A percentile compares a stretch with the other conserved stretches of the same genome.
Conservation (phyloP, 2,888 invertebrate genomes). For the Merodon equestris region DNA sequence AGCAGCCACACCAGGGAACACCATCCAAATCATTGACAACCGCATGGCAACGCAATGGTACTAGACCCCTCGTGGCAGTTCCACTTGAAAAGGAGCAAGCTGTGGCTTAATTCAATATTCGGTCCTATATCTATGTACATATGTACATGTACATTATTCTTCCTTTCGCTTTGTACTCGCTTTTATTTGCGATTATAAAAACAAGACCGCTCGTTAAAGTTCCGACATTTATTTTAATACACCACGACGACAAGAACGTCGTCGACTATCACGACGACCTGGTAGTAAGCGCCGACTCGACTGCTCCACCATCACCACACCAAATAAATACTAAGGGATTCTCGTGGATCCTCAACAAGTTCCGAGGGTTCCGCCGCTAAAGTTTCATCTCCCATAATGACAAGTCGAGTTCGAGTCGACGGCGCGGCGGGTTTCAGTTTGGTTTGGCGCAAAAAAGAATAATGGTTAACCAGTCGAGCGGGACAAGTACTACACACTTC, state of each 20-base stretch:
- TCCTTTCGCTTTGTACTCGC: conserved; percentile 29
- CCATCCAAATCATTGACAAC: conserved; percentile 22
- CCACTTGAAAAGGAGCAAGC: conserved; percentile 32
- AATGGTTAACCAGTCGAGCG: conserved; percentile 65
- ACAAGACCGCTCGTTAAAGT: conserved; percentile 67
- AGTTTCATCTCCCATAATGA: conserved; percentile 54
- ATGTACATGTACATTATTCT: conserved; percentile 13
- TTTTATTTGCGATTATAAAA: conserved; percentile 60
- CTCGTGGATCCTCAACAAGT: conserved; percentile 38
- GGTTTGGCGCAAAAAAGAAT: conserved; percentile 62
- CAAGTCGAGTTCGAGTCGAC: conserved; percentile 34
- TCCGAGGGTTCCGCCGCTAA: conserved; percentile 43
- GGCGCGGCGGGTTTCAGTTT: conserved; percentile 7
- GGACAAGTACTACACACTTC: conserved; percentile 56
- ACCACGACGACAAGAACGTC: conserved; percentile 5
- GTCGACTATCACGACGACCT: conserved; percentile 16
- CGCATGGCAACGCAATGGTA: conserved; percentile 44
- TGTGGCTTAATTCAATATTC: conserved; percentile 51
- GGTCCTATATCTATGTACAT: conserved; percentile 5
- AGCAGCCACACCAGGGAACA: conserved; percentile 13
- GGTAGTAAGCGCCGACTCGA: conserved; percentile 54
- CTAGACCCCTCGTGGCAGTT: conserved; percentile 28
- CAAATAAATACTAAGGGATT: background rate
- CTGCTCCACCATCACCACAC: conserved; percentile 23
- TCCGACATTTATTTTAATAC: conserved; percentile 65